Evolutionary conservation across 2,797 vertebrate genomes (phyloP).

Genomic region (Vespertilio murinus): DNA sequence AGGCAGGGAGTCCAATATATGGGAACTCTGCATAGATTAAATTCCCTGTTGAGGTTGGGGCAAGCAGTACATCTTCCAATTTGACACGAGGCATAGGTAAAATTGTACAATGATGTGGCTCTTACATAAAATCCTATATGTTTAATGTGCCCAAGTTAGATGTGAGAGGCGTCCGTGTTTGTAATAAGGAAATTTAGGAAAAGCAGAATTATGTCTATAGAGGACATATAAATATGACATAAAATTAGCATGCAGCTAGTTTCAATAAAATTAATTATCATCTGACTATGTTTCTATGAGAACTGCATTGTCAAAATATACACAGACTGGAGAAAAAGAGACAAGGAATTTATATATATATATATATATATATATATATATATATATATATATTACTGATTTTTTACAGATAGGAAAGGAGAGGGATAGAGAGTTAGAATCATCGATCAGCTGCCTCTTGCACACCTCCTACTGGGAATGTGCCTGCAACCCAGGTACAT

Average conservation of each 20-base stretch:
- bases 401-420: no score
- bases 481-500: no score
- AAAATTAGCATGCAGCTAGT: neutral
- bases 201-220: neutral
- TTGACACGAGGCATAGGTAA: neutral
- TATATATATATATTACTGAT: no score
- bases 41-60: neutral
- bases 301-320: neutral
- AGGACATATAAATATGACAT: neutral
- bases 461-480: no score
- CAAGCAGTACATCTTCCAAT: neutral
- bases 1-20: neutral
- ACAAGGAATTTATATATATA: no score
- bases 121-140: neutral
- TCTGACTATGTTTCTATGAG: neutral
- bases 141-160: neutral
- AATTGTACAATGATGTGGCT: neutral
- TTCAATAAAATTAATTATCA: neutral
- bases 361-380: no score
- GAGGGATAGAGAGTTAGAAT: no score
- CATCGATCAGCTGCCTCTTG: no score
- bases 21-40: neutral
- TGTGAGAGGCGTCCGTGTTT: neutral
- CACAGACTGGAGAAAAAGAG: neutral
- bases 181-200: neutral